Conservation (phyloP, 2,888 invertebrate species). For the Amiota mariae region DNA sequence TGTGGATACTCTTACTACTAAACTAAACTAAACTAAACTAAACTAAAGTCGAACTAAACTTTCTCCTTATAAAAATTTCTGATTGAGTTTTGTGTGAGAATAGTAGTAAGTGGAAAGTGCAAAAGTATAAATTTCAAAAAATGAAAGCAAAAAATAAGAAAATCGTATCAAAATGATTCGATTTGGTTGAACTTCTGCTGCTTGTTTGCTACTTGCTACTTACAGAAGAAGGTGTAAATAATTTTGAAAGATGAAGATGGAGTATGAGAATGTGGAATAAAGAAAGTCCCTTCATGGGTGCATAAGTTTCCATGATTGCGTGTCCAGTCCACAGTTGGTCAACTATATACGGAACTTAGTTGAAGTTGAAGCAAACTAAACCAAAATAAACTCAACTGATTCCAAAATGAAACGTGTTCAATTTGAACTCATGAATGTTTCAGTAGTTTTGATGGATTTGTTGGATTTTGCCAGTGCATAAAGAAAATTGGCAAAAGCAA, state of each 20-base stretch:
- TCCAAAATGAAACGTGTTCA: slow-evolving; percentile 57
- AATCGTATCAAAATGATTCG: slow-evolving; percentile 29
- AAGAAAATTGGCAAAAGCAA: slow-evolving; percentile 57
- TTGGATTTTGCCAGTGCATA: slow-evolving; percentile 51
- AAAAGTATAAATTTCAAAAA: no score
- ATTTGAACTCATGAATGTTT: slow-evolving; percentile 67
- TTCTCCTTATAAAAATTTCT: no score
- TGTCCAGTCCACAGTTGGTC: neutral
- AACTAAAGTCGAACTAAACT: no score
- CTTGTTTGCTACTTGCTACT: neutral
- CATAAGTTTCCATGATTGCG: slow-evolving; percentile 12
- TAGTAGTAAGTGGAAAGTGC: no score
- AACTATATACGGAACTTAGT: neutral
- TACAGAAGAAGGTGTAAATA: slow-evolving; percentile 53
- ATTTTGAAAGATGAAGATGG: slow-evolving; percentile 43
- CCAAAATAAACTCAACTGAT: slow-evolving; percentile 54
- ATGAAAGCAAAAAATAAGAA: no score
- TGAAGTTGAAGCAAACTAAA: slow-evolving; percentile 46
- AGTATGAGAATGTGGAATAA: no score
- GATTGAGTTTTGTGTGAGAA: no score
- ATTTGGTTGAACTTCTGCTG: slow-evolving; percentile 34
- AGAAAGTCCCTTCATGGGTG: slow-evolving; percentile 49
- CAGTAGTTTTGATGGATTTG: slow-evolving; percentile 62
- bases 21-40: slow-evolving; percentile 36
- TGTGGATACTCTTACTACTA: neutral